Percentiles rank a stretch among this genome's conserved stretches.
These are phyloP conservation scores for Drosophila pandora DNA, from an alignment of 1,140 invertebrate genomes.

Conservation along the genomic window DNA sequence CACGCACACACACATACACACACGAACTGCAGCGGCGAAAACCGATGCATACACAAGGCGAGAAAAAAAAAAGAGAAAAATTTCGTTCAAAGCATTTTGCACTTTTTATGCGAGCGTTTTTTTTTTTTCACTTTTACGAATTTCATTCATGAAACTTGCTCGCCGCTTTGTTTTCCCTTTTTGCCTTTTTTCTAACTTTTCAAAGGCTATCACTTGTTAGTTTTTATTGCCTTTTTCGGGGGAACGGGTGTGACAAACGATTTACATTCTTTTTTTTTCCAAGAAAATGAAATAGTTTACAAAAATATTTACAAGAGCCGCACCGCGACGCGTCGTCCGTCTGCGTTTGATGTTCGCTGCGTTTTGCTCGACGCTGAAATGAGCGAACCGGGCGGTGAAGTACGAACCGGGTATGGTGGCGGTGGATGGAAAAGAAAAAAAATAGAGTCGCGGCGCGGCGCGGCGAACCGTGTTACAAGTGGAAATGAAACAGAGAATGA, in stretches of 20 bases:
- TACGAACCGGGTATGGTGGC: conserved; percentile 34
- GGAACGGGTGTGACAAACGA: conserved; percentile 26
- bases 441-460: conserved; percentile 1
- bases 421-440: conserved; percentile 29
- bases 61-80: conserved; percentile 52
- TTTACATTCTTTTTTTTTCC: conserved; percentile 31
- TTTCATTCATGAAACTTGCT: conserved; percentile 71
- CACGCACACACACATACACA: conserved; percentile 16
- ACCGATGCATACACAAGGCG: conserved; percentile 67
- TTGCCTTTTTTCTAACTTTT: neutral
- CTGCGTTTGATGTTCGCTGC: conserved; percentile 54
- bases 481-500: conserved; percentile 16
- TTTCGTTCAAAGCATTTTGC: conserved; percentile 44
- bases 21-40: conserved; percentile 31
- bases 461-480: conserved; percentile 45
- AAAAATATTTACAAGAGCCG: conserved; percentile 55
- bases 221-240: neutral
- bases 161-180: conserved; percentile 2
- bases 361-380: conserved; percentile 14
- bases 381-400: conserved; percentile 25
- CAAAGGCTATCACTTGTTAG: neutral
- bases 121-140: conserved; percentile 34
- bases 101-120: conserved; percentile 27
- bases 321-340: conserved; percentile 51
- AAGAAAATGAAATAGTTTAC: conserved; percentile 37